These are phyloP conservation scores for Coregonus ussuriensis DNA, from an alignment of 2,797 vertebrate species.

Conservation along the genomic window DNA sequence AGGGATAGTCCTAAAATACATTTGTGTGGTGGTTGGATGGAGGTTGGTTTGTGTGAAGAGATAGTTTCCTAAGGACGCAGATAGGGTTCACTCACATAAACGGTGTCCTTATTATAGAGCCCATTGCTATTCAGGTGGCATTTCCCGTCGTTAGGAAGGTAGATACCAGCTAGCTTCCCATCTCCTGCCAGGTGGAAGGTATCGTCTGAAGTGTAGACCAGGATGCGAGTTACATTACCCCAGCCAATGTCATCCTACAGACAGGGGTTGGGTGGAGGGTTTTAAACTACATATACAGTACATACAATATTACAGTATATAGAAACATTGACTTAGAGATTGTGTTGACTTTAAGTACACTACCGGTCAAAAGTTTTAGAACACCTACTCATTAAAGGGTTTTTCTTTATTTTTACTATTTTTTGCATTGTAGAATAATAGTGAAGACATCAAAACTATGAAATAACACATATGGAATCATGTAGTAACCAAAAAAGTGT, in stretches of 20 bases:
- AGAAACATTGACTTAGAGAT: neutral
- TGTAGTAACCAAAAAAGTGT: no score
- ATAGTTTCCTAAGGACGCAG: neutral
- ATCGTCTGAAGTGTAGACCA: conserved; percentile 77
- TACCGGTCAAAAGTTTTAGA: no score
- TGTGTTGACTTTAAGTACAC: neutral
- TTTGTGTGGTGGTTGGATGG: neutral
- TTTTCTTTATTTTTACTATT: no score
- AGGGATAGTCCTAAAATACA: conserved; percentile 74
- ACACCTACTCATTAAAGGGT: no score
- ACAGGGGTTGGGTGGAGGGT: neutral
- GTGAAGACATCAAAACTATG: no score
- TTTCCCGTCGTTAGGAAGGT: conserved; percentile 68
- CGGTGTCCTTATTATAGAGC: conserved; percentile 62
- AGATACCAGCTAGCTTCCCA: conserved; percentile 74
- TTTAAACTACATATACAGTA: neutral
- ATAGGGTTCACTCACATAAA: conserved; percentile 58
- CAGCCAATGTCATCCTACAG: conserved; percentile 75
- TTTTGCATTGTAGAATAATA: no score
- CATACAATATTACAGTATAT: neutral
- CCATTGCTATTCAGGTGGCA: conserved; percentile 74
- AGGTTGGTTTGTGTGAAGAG: neutral
- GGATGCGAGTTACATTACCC: conserved; percentile 71
- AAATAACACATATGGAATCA: no score
- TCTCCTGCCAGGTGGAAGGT: conserved; percentile 77